phyloP scores from a whole-genome alignment of 2,113 vertebrate species.

The Myotis brandtii region DNA sequence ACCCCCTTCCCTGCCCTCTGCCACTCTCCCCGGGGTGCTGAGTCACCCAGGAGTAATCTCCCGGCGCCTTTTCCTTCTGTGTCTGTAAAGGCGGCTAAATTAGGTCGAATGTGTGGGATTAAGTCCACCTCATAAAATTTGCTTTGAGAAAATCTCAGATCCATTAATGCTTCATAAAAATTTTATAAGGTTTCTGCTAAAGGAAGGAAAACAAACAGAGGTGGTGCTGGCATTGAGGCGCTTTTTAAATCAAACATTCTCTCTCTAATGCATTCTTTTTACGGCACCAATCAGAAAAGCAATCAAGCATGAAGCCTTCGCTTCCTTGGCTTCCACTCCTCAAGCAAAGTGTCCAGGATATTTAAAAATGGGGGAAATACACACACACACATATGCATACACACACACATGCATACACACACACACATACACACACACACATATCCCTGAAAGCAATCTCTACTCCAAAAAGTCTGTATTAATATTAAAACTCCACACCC shows the following conservation, averaged over 20 bases:
- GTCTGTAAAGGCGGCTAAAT: constrained; percentile 70
- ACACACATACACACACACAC: neutral
- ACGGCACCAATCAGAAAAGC: constrained; percentile 84
- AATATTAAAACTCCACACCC: neutral
- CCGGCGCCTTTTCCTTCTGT: neutral
- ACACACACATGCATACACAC: neutral
- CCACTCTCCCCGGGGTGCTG: neutral
- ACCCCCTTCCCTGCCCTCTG: neutral
- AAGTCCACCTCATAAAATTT: constrained; percentile 79
- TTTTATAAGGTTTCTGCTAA: constrained; percentile 88
- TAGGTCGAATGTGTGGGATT: constrained; percentile 69
- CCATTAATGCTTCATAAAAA: constrained; percentile 89
- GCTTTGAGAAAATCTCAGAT: constrained; percentile 81
- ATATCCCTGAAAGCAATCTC: constrained; percentile 8
- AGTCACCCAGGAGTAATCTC: neutral
- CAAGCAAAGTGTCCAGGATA: constrained; percentile 68
- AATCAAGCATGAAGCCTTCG: constrained; percentile 81
- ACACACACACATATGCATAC: neutral
- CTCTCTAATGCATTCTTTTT: constrained; percentile 82
- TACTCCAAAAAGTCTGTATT: neutral
- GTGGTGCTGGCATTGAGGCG: constrained; percentile 78
- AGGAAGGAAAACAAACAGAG: constrained; percentile 88
- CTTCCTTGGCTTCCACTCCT: constrained; percentile 79
- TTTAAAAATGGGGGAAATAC: constrained; percentile 32
- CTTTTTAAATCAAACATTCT: constrained; percentile 86